Percentiles rank a stretch among this genome's conserved stretches.
These are phyloP conservation scores for Chondrosia reniformis DNA, from an alignment of 37 sponge, comb jelly and placozoan genomes.

Conservation along the genomic window DNA sequence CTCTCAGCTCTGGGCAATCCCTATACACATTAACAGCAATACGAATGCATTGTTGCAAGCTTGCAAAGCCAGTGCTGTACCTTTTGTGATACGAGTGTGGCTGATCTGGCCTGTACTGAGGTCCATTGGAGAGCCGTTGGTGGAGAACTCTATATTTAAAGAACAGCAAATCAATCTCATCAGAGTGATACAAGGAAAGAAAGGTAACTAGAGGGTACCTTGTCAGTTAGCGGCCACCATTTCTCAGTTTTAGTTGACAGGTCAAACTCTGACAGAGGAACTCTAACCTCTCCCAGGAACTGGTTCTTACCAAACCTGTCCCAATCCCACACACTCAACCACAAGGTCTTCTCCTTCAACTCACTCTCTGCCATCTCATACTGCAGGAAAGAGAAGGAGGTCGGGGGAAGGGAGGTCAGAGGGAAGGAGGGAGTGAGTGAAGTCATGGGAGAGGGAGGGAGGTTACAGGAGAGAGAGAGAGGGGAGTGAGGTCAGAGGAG, in stretches of 20 bases:
- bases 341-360: conserved; percentile 22
- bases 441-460: neutral
- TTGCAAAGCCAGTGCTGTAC: too few species aligned
- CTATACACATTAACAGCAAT: neutral
- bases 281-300: conserved; percentile 65
- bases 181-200: too few species aligned
- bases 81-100: neutral
- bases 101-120: neutral
- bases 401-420: neutral
- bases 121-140: neutral
- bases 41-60: too few species aligned
- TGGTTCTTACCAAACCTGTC: conserved; percentile 62
- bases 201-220: conserved; percentile 17
- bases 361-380: conserved; percentile 17
- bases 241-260: conserved; percentile 33
- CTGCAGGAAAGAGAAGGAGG: conserved; percentile 13
- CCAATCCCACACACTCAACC: conserved; percentile 72
- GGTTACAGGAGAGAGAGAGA: neutral
- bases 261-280: conserved; percentile 47
- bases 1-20: conserved; percentile 24
- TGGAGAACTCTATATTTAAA: too few species aligned
- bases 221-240: conserved; percentile 57
- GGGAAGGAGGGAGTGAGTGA: neutral
- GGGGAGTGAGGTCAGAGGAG: neutral
- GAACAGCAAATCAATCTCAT: too few species aligned